phyloP scores from a whole-genome alignment of 92 coral and sea anemone species.

The Montipora capitata region DNA sequence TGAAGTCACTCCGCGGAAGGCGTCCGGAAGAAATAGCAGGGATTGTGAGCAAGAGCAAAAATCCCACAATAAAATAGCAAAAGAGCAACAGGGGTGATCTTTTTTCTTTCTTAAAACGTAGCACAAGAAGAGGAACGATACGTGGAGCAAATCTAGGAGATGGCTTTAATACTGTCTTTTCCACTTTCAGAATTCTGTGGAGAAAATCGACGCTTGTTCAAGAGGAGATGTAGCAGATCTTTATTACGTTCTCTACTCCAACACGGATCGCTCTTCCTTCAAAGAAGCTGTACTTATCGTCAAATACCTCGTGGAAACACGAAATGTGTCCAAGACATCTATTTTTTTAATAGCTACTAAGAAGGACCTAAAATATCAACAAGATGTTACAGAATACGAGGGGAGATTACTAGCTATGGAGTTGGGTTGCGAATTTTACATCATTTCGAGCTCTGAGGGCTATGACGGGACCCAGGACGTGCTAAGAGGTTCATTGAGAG shows the following conservation, averaged over 20 bases:
- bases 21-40: no score
- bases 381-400: constrained; percentile 92
- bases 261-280: constrained; percentile 90
- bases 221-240: constrained; percentile 88
- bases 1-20: no score
- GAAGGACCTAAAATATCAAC: constrained; percentile 87
- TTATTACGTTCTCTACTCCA: constrained; percentile 90
- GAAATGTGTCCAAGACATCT: constrained; percentile 59
- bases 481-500: constrained; percentile 75
- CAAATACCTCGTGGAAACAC: constrained; percentile 85
- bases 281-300: constrained; percentile 87
- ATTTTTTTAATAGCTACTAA: constrained; percentile 91
- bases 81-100: no score
- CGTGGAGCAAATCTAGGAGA: no score
- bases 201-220: constrained; percentile 85
- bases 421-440: constrained; percentile 87
- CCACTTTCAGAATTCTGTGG: constrained; percentile 87
- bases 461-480: constrained; percentile 87
- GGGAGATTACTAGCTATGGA: constrained; percentile 94
- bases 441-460: constrained; percentile 87
- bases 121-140: no score
- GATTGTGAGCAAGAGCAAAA: no score
- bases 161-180: neutral
- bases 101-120: no score
- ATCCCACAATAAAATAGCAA: no score